These are phyloP conservation scores for Autographa gamma DNA, from an alignment of 2,888 invertebrate species.

Conservation along the genomic window DNA sequence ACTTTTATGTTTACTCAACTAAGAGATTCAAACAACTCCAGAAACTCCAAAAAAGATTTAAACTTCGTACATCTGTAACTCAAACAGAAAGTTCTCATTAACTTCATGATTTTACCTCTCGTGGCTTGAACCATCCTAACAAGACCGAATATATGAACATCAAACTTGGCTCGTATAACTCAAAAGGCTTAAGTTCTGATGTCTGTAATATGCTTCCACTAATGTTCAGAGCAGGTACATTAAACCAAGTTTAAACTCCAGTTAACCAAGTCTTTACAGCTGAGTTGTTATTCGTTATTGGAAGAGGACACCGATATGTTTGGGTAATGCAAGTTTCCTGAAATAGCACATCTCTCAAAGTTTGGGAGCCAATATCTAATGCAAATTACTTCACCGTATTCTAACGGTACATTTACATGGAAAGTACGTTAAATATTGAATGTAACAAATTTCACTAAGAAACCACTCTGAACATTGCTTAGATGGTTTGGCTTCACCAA, in stretches of 20 bases:
- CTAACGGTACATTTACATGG: not conserved
- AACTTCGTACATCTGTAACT: constrained; percentile 10
- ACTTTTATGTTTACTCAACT: constrained; percentile 17
- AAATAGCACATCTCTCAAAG: constrained; percentile 4
- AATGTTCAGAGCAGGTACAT: constrained; percentile 57
- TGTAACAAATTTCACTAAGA: not conserved
- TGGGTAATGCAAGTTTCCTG: constrained; percentile 7
- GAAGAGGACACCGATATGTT: constrained; percentile 24
- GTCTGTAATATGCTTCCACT: constrained; percentile 61
- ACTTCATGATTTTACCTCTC: constrained; percentile 31
- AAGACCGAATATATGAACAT: constrained; percentile 67
- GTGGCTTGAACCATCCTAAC: constrained; percentile 52
- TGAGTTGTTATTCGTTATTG: constrained; percentile 43
- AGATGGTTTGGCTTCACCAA: not conserved
- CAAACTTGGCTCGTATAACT: constrained; percentile 77
- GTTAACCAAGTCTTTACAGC: constrained; percentile 23
- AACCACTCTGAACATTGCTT: not conserved
- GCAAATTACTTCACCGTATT: not conserved
- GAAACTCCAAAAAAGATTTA: constrained; percentile 25
- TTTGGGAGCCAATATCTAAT: not conserved
- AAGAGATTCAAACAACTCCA: constrained; percentile 19
- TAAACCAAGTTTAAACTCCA: constrained; percentile 57
- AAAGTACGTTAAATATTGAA: not conserved
- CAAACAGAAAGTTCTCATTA: constrained; percentile 26
- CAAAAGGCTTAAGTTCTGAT: constrained; percentile 74